These are phyloP conservation scores for Orthonyx spaldingii DNA, from an alignment of 2,113 vertebrate species.

Conservation along the genomic window DNA sequence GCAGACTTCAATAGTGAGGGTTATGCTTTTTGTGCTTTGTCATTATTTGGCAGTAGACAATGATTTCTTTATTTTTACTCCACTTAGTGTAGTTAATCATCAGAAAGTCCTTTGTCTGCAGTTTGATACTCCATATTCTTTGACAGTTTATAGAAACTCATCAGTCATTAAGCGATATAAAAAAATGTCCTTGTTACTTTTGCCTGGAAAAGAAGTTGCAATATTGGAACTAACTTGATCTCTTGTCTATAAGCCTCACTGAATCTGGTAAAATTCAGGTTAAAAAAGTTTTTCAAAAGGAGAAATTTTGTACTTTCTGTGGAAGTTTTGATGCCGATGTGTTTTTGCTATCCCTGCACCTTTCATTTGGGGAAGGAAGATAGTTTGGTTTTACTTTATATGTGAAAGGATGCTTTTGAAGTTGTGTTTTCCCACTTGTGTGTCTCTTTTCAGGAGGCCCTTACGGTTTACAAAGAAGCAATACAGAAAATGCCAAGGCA, in stretches of 20 bases:
- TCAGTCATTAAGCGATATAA: not conserved
- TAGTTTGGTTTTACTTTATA: not conserved
- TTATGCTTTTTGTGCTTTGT: not conserved
- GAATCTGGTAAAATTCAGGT: not conserved
- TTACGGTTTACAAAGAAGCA: conserved; percentile 92
- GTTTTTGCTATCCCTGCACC: not conserved
- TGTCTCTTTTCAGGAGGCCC: conserved; percentile 83
- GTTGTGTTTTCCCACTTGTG: not conserved
- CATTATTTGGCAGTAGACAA: not conserved
- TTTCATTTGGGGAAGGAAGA: not conserved
- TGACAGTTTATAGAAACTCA: not conserved
- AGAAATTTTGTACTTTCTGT: not conserved
- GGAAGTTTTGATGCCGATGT: not conserved
- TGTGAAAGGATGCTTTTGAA: not conserved
- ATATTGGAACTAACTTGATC: not conserved
- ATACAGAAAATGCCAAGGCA: conserved; percentile 97
- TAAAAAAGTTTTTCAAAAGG: not conserved
- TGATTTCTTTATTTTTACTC: not conserved
- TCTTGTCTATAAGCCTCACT: not conserved
- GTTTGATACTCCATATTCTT: not conserved
- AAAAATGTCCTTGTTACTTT: not conserved
- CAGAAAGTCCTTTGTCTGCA: not conserved
- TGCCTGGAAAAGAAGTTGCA: not conserved
- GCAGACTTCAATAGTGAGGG: not conserved
- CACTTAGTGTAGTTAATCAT: not conserved